These are phyloP conservation scores for Oppia nitens DNA, from an alignment of 1,140 invertebrate genomes.

Conservation along the genomic window DNA sequence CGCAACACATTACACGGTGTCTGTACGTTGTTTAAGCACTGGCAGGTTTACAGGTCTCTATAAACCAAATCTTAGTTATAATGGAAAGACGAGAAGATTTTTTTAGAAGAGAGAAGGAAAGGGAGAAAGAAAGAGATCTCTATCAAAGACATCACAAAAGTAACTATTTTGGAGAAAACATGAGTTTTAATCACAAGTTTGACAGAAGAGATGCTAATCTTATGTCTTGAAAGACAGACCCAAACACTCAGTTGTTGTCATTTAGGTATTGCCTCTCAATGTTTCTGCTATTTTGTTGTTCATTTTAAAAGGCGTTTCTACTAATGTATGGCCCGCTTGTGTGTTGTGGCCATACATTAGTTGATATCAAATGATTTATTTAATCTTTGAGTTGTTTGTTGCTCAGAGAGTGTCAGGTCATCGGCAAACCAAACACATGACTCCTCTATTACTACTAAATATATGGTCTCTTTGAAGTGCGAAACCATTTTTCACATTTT, in stretches of 20 bases:
- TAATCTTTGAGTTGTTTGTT: neutral
- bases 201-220: neutral
- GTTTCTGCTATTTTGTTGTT: neutral
- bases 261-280: too few relatives aligned
- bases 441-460: too few relatives aligned
- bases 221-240: neutral
- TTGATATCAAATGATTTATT: neutral
- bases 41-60: too few relatives aligned
- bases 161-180: neutral
- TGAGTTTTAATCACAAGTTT: neutral
- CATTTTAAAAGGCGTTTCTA: neutral
- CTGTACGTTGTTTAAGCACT: too few relatives aligned
- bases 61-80: neutral
- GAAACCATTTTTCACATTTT: neutral
- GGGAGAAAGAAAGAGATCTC: neutral
- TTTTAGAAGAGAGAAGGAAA: neutral
- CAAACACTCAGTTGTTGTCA: neutral
- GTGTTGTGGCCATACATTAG: neutral
- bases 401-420: neutral
- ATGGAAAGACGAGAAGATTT: too few relatives aligned
- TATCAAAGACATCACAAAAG: neutral
- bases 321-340: too few relatives aligned
- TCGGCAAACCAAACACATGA: too few relatives aligned
- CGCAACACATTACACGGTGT: too few relatives aligned
- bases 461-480: neutral